Evolutionary conservation across 2,113 vertebrate genomes (phyloP).

Genomic region (Scartelaos histophorus): DNA sequence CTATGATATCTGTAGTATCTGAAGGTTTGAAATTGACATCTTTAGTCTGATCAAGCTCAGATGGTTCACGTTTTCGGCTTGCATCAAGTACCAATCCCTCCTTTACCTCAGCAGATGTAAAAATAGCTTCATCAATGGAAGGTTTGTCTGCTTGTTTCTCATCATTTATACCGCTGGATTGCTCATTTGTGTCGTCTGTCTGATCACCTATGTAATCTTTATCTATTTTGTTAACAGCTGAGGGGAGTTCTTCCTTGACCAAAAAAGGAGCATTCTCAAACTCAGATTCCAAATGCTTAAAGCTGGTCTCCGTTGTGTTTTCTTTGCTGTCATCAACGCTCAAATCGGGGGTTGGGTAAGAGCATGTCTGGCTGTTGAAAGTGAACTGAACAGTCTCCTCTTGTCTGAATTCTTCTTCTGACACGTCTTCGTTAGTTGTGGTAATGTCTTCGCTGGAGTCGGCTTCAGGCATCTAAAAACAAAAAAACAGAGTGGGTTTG

Average conservation of each 20-base stretch:
- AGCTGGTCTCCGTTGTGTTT: background rate
- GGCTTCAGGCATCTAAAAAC: conserved; percentile 34
- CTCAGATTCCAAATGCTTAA: background rate
- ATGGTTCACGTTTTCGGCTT: background rate
- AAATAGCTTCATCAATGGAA: background rate
- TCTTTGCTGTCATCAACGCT: background rate
- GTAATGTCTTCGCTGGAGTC: conserved; percentile 3
- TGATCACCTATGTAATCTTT: background rate
- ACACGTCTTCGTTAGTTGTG: background rate
- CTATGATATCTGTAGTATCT: background rate
- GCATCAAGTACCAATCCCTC: background rate
- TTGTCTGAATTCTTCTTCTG: background rate
- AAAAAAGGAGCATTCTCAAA: background rate
- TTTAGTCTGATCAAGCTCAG: background rate
- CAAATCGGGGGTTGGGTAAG: background rate
- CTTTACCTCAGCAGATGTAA: background rate
- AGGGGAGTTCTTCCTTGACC: background rate
- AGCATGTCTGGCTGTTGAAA: background rate
- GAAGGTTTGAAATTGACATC: background rate
- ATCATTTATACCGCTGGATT: background rate
- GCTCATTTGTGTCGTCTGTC: background rate
- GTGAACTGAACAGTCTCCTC: background rate
- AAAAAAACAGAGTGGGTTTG: background rate
- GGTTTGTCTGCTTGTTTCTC: background rate
- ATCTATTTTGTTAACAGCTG: background rate